A percentile compares a stretch with the other conserved stretches of the same genome.
These are phyloP conservation scores for Cataglyphis rosenhaueri DNA, from an alignment of 2,888 invertebrate genomes.

Conservation along the genomic window DNA sequence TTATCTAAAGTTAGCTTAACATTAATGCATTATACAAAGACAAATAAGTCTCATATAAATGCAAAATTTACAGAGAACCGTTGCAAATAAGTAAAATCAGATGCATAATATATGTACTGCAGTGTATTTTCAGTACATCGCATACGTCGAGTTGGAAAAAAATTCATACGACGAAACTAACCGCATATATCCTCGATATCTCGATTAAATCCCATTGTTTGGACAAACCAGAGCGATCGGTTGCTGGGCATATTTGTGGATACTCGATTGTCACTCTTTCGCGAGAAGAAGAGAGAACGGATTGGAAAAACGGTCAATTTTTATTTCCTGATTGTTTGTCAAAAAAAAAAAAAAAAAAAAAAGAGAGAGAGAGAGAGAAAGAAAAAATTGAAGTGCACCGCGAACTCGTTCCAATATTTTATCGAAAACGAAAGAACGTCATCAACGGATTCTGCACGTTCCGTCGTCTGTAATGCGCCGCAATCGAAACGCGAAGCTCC, in stretches of 20 bases:
- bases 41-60: not conserved
- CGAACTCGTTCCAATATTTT: conserved; percentile 46
- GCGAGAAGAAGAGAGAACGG: conserved; percentile 10
- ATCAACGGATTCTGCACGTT: conserved; percentile 40
- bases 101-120: not conserved
- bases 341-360: conserved; percentile 25
- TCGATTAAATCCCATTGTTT: conserved; percentile 35
- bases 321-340: conserved; percentile 45
- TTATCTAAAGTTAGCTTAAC: not conserved
- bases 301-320: conserved; percentile 50
- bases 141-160: not conserved
- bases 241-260: conserved; percentile 24
- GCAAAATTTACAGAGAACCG: not conserved
- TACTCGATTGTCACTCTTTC: conserved; percentile 16
- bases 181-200: conserved; percentile 23
- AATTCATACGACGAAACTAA: conserved; percentile 15
- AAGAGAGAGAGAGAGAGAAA: not conserved
- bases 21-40: not conserved
- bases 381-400: not conserved
- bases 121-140: conserved; percentile 14
- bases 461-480: conserved; percentile 26
- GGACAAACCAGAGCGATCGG: conserved; percentile 36
- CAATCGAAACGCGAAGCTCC: conserved; percentile 26
- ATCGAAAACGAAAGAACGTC: conserved; percentile 33
- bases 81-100: not conserved